Conservation (phyloP, 2,797 vertebrate genomes). For the Sphenopsis melanotis region DNA sequence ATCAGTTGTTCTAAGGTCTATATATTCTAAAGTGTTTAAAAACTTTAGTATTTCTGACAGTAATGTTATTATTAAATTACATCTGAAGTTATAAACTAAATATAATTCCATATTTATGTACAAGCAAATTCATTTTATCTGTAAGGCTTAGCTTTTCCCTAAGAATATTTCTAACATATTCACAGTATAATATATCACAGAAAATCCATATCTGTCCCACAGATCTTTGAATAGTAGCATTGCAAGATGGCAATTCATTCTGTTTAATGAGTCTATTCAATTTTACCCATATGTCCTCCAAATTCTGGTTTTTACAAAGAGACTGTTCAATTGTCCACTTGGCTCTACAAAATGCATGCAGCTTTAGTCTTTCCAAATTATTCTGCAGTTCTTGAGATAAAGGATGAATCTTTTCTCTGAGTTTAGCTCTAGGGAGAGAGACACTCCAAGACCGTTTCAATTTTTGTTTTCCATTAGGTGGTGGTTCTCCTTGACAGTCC, state of each 20-base stretch:
- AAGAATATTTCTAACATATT: slow-evolving; percentile 84
- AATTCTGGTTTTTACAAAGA: slow-evolving; percentile 72
- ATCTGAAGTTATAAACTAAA: slow-evolving; percentile 75
- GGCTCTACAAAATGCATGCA: slow-evolving; percentile 84
- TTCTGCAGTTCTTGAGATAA: slow-evolving; percentile 78
- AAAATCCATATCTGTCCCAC: slow-evolving; percentile 89
- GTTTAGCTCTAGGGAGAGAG: slow-evolving; percentile 52
- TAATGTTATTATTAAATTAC: background rate
- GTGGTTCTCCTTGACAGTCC: slow-evolving; percentile 17
- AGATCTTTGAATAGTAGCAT: slow-evolving; percentile 87
- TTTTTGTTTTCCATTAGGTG: slow-evolving; percentile 9
- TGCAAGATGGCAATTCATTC: slow-evolving; percentile 83
- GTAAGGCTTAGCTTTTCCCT: slow-evolving; percentile 81
- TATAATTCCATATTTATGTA: slow-evolving; percentile 80
- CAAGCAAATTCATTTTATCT: slow-evolving; percentile 81
- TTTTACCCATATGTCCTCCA: slow-evolving; percentile 85
- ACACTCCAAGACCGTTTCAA: slow-evolving; percentile 85
- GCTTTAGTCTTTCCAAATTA: slow-evolving; percentile 74
- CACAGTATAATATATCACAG: slow-evolving; percentile 87
- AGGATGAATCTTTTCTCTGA: slow-evolving; percentile 53
- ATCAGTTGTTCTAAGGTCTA: background rate
- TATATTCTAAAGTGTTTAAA: background rate
- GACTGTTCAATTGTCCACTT: slow-evolving; percentile 83
- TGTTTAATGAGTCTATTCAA: slow-evolving; percentile 74
- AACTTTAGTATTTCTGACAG: background rate